phyloP scores from a whole-genome alignment of 2,113 vertebrate genomes.

The Scatophagus argus region DNA sequence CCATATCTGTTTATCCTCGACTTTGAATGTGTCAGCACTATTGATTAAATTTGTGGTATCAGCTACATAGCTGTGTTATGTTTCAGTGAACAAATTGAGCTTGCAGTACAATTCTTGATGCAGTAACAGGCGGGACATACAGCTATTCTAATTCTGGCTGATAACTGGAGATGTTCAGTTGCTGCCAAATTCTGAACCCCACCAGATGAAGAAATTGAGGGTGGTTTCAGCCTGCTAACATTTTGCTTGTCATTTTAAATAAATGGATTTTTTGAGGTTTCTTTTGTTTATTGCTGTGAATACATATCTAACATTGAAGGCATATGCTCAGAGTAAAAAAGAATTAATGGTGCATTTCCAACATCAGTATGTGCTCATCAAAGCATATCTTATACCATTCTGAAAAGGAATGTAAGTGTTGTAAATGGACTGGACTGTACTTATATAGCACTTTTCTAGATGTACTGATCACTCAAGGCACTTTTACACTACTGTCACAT shows the following conservation, averaged over 20 bases:
- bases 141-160: conserved; percentile 14
- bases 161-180: conserved; percentile 17
- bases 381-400: no score
- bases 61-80: not conserved
- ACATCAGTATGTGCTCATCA: not conserved
- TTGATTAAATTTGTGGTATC: conserved; percentile 34
- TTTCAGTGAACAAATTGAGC: conserved; percentile 18
- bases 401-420: no score
- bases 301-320: conserved; percentile 21
- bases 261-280: conserved; percentile 47
- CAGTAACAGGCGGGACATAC: not conserved
- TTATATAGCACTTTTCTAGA: no score
- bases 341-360: conserved; percentile 18
- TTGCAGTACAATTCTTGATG: not conserved
- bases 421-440: no score
- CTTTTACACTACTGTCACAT: no score
- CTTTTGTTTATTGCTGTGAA: conserved; percentile 16
- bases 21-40: conserved; percentile 24
- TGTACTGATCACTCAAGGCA: no score
- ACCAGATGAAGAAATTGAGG: conserved; percentile 42
- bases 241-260: conserved; percentile 47
- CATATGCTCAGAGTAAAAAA: conserved; percentile 21
- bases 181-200: conserved; percentile 24
- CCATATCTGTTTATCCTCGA: conserved; percentile 64
- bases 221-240: conserved; percentile 35